Conservation (phyloP, 1,140 invertebrate species). For the Cyrtorhinus lividipennis region DNA sequence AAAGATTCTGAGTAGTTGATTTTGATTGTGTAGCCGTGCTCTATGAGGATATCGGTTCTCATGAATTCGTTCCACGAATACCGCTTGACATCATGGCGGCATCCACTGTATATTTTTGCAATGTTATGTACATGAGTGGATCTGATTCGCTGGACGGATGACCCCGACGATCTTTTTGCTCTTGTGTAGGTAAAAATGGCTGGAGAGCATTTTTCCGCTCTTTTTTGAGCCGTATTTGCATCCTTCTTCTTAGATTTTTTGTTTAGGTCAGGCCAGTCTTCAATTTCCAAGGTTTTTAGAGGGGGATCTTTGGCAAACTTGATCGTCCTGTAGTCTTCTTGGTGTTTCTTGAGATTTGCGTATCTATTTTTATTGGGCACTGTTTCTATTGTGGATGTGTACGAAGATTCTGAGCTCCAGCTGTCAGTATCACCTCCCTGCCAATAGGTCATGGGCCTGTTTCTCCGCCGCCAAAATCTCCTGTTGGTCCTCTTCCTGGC, state of each 20-base stretch:
- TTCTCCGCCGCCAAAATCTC: background rate
- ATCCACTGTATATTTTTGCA: background rate
- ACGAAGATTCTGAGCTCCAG: background rate
- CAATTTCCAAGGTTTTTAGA: background rate
- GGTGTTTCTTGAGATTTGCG: background rate
- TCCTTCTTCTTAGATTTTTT: background rate
- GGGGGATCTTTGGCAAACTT: background rate
- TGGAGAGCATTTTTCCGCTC: background rate
- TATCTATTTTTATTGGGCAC: background rate
- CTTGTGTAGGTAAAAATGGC: no score
- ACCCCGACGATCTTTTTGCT: background rate
- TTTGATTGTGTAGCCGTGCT: constrained; percentile 45
- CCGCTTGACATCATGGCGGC: constrained; percentile 8
- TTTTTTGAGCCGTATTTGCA: no score
- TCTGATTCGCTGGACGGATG: background rate
- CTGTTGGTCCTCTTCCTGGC: background rate
- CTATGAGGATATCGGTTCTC: constrained; percentile 43
- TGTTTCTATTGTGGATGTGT: background rate
- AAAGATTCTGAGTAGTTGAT: constrained; percentile 42
- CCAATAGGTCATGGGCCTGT: background rate
- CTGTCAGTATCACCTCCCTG: background rate
- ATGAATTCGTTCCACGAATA: constrained; percentile 47
- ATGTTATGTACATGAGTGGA: no score
- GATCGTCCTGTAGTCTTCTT: background rate
- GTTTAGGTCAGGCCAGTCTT: background rate